Evolutionary conservation across 2,888 invertebrate species (phyloP), one percentile per base, ranked within the genome.

Genomic region (Phyllotreta cruciferae): DNA sequence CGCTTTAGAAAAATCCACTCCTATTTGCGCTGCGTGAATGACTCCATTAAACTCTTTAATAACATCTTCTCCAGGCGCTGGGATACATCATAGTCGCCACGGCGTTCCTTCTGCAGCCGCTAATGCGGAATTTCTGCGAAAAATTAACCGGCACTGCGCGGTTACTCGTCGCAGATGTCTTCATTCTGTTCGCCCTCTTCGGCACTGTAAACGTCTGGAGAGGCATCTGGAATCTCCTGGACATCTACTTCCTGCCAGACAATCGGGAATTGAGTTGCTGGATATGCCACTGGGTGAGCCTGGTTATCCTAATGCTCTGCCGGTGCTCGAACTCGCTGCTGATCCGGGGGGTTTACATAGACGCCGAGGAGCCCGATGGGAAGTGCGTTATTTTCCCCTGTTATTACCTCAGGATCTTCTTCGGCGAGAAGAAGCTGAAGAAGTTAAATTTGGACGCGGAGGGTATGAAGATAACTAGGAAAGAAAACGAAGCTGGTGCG

Each of bases 151-250:
- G 92, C 7, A 83, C 89, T 5, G 77, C 85, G 7, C 84, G 92
- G 64, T 82, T 94, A 24, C 77, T 91, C 38, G 83, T 89, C 0
- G 92, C 92, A 14, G 94, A 94, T 77, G 77, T 88, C 8, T 93
- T 92, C 82, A 87, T 92, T 66, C 83, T 93, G 64, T 81, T 92
- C 68, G 90, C 90, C 41, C 90, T 93, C 77, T 78, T 90, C 66
- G 93, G 92, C 9, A 93, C 93, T 0, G 90, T 94, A 56, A 93
- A 93, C 79, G 91, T 93, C 8, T 94, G 94, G 94, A 85, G 94
- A 49, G 94, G 93, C 9, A 86, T 94, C 60, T 94, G 94, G 94
- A 90, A 88, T 67, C 80, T 91, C 61, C 83, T 93, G 24, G 92
- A 94, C 79, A 82, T 90, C 39, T 92, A 91, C 80, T 86, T 94